phyloP scores from a whole-genome alignment of 53 echinoderm and acorn worm genomes.

The Zoroaster sp. region DNA sequence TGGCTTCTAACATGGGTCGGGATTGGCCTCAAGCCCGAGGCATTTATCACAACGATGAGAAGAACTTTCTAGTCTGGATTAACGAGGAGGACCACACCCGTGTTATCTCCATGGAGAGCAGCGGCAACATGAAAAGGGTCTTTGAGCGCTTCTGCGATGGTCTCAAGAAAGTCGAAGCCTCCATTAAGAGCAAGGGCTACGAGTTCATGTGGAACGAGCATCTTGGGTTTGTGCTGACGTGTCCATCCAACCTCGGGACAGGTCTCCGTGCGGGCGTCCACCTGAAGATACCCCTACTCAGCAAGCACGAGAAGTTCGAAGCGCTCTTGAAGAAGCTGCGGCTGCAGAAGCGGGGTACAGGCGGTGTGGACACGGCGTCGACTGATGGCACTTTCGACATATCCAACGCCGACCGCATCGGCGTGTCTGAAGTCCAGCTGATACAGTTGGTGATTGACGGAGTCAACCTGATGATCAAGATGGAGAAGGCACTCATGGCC shows the following conservation, averaged over 20 bases:
- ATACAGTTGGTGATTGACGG: constrained; percentile 87
- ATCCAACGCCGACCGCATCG: constrained; percentile 89
- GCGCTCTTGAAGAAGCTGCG: constrained; percentile 68
- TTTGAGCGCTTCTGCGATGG: constrained; percentile 91
- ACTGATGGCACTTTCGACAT: constrained; percentile 98
- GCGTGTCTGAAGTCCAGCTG: constrained; percentile 84
- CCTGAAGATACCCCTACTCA: constrained; percentile 82
- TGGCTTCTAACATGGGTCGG: constrained; percentile 88
- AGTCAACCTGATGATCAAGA: constrained; percentile 74
- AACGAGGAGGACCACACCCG: constrained; percentile 96
- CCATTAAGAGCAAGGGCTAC: constrained; percentile 78
- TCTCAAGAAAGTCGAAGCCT: constrained; percentile 73
- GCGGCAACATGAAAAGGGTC: constrained; percentile 93
- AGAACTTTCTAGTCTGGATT: constrained; percentile 92
- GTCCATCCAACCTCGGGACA: constrained; percentile 95
- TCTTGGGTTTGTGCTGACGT: constrained; percentile 89
- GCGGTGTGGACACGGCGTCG: constrained; percentile 95
- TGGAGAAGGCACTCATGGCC: constrained; percentile 85
- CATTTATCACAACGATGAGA: constrained; percentile 92
- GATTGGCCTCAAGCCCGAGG: constrained; percentile 97
- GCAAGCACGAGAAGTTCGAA: constrained; percentile 78
- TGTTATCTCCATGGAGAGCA: constrained; percentile 94
- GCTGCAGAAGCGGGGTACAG: constrained; percentile 92
- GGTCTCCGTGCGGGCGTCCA: constrained; percentile 96
- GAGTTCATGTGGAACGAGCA: constrained; percentile 98